Evolutionary conservation across 2,888 invertebrate species (phyloP), one percentile per base, ranked within the genome.

Genomic region (Conistra vaccinii): DNA sequence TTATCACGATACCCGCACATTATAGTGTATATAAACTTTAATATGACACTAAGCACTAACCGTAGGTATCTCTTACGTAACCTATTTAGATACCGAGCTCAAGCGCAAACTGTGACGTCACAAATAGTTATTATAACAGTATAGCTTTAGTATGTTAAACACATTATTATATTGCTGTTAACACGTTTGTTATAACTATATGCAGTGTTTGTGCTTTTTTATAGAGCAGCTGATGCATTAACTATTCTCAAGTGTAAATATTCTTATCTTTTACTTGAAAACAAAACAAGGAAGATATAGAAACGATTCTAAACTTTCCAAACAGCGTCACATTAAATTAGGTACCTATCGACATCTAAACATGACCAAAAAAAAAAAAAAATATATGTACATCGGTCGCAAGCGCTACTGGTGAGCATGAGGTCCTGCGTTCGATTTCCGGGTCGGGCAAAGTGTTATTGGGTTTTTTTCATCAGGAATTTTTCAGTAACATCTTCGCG

Each of bases 41-140:
- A 76, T 72, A 70, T 29, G 32, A 72, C 17, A 60, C 83, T 78
- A 78, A 73, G 57, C 60, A 61, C 53, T 67, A 63, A 68, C 45
- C 45, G 39, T 55, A 78, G 61, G 61, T 73, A 60, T 63, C 66
- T 66, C 51, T 53, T 35, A 73, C 53, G 45, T 76, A 75, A 80
- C 67, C 72, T 73, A 69, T 72, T 74, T 76, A 60, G 76, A 74
- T 83, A 73, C 35, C 9, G 23, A 65, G 39, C 26, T 60, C 72
- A 63, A 58, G 63, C 39, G 57, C 35, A 72, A 57, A 48, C 3
- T 69, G 55, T 78, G 58, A 70, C 61, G 76, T 68, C 63, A 73
- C 68, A 65, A 76, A 69, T 76, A 70, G 76, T 82, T 83, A 75
- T 60, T 72, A 53, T 76, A 67, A 69, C 69, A 48, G 10, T 53